Evolutionary conservation across 2,113 vertebrate species (phyloP), one percentile per base, ranked within the genome.

Genomic region (Eolophus roseicapilla): DNA sequence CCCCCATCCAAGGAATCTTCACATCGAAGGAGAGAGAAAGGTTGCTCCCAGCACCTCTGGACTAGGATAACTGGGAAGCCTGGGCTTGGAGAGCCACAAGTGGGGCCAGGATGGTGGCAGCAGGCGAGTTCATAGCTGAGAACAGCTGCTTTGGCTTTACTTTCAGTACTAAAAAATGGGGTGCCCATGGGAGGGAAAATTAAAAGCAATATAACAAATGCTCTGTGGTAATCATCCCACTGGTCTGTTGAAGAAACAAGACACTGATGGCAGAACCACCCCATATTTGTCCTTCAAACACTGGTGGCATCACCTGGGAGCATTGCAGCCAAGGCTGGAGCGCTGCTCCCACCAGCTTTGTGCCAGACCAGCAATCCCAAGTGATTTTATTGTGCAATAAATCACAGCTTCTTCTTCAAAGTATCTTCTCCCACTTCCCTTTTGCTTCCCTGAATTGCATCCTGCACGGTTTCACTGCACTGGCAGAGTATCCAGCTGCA

Each of bases 191-290:
- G 24, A 47, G 12, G 19, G 31, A 50, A 20, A 11, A 12, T n/a
- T 60, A 62, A 73, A 46, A 55, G 10, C 11, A 31, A 18, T 7
- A 6, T 3, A 31, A 37, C 15, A 4, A 76, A 33, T 20, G 29
- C 59, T 69, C 10, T 75, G 20, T 27, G 47, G 8, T 64, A 44
- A 37, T 39, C 20, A 57, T 21, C 24, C 49, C 2, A 0, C 31
- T 39, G 49, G 20, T 7, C 35, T 49, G 13, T 15, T 46, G n/a
- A 44, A 92, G 59, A 49, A 44, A 39, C n/a, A 53, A 68, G 21
- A 31, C 19, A 35, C 31, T 1, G 1, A 3, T 1, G 4, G 47
- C 74, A 74, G 41, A 57, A 77, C 6, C 1, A 1, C 13, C n/a
- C 11, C 0, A 0, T 5, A 52, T 31, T 5, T 86, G 39, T 83